These are phyloP conservation scores for Pollenia labialis DNA, from an alignment of 2,888 invertebrate species.

Conservation along the genomic window DNA sequence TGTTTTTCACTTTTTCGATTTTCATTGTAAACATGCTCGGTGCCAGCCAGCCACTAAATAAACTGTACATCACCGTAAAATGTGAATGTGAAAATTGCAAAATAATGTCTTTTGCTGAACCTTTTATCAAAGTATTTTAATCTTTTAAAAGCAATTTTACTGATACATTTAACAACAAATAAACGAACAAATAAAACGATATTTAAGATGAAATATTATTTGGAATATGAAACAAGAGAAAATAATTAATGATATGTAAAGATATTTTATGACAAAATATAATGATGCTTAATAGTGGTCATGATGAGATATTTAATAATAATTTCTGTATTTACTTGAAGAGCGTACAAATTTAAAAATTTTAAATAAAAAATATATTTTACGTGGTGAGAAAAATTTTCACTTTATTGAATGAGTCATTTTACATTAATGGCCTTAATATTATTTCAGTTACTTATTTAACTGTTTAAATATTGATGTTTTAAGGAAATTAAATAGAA, in stretches of 20 bases:
- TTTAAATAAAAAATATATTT: too few relatives aligned
- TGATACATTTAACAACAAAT: conserved; percentile 56
- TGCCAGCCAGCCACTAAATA: conserved; percentile 53
- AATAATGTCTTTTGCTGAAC: conserved; percentile 67
- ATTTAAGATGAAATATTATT: conserved; percentile 16
- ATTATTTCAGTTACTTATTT: too few relatives aligned
- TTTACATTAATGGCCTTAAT: too few relatives aligned
- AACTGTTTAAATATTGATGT: too few relatives aligned
- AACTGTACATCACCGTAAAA: conserved; percentile 30
- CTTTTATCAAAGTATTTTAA: conserved; percentile 64
- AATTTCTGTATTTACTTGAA: not conserved
- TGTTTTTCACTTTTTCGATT: conserved; percentile 9
- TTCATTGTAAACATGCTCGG: conserved; percentile 30
- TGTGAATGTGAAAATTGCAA: conserved; percentile 68
- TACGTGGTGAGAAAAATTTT: too few relatives aligned
- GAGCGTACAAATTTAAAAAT: too few relatives aligned
- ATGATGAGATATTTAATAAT: not conserved
- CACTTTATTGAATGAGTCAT: too few relatives aligned
- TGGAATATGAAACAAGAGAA: not conserved
- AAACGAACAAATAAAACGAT: conserved; percentile 31
- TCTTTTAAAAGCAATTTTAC: conserved; percentile 64
- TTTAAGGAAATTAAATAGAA: too few relatives aligned
- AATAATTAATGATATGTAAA: conserved; percentile 60
- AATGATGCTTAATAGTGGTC: not conserved
- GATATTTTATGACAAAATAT: conserved; percentile 45